Conservation (phyloP, 1,140 invertebrate species). For the Nasonia vitripennis region DNA sequence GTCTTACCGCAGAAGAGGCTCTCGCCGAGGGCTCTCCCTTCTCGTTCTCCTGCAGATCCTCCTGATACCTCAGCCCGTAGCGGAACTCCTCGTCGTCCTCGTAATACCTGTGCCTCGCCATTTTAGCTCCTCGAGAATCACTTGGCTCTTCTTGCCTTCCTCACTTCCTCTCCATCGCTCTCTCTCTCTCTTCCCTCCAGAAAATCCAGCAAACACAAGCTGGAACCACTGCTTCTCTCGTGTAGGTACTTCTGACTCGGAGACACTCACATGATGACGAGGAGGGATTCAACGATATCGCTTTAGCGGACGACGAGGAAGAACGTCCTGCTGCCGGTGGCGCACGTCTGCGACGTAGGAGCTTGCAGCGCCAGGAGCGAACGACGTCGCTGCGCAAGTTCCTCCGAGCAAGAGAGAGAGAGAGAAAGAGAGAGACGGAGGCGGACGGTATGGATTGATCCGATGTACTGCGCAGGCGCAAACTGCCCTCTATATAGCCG, state of each 20-base stretch:
- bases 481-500: not conserved
- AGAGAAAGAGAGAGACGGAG: not conserved
- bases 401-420: not conserved
- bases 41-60: constrained; percentile 65
- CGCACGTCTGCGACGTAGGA: constrained; percentile 22
- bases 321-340: constrained; percentile 5
- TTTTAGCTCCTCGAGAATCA: constrained; percentile 3
- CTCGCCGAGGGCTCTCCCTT: constrained; percentile 52
- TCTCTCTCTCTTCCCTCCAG: not conserved
- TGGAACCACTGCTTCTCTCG: not conserved
- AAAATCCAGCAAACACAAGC: not conserved
- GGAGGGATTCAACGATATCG: not conserved
- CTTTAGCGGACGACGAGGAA: not conserved
- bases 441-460: constrained; percentile 57
- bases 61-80: constrained; percentile 66
- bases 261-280: not conserved
- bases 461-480: constrained; percentile 46
- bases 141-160: not conserved
- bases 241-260: not conserved
- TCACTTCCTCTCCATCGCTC: not conserved
- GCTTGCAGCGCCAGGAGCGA: not conserved
- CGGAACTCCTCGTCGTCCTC: constrained; percentile 65
- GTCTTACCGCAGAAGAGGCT: constrained; percentile 14
- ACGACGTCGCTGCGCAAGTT: constrained; percentile 9
- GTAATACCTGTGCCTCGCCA: constrained; percentile 53